phyloP scores from a whole-genome alignment of 2,113 vertebrate species.

The Saccopteryx bilineata region DNA sequence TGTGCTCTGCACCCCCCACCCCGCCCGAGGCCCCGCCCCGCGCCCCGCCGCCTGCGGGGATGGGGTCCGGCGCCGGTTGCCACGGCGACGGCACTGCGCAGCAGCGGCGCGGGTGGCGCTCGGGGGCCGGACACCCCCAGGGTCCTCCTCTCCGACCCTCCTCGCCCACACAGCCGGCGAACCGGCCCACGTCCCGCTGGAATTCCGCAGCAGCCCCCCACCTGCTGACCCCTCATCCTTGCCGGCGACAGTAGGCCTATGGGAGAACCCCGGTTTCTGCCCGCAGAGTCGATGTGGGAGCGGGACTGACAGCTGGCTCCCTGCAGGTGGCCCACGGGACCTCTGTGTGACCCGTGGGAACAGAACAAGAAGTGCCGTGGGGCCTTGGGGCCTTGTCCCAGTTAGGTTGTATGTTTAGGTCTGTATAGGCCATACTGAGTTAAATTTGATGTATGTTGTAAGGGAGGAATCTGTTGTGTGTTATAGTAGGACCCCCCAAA shows the following conservation, averaged over 20 bases:
- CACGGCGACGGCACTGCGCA: neutral
- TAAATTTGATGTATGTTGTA: neutral
- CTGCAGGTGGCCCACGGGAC: neutral
- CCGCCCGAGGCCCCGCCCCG: slow-evolving; percentile 56
- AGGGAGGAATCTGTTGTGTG: no score
- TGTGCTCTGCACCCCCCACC: neutral
- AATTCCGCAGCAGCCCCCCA: neutral
- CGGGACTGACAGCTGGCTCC: neutral
- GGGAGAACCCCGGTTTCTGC: neutral
- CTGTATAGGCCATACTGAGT: neutral
- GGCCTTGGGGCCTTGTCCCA: neutral
- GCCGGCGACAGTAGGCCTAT: neutral
- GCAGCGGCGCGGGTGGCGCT: neutral
- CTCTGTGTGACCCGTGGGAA: neutral
- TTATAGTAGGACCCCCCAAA: no score
- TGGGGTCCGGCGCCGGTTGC: slow-evolving; percentile 39
- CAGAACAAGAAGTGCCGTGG: neutral
- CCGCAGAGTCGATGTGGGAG: neutral
- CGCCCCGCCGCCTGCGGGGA: neutral
- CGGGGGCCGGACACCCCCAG: neutral
- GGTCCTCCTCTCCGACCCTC: neutral
- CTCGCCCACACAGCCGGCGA: neutral
- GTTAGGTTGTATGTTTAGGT: neutral
- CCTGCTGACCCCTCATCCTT: neutral
- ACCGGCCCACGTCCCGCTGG: neutral